Evolutionary conservation across 2,888 invertebrate genomes (phyloP).

Genomic region (Machimus atricapillus): DNA sequence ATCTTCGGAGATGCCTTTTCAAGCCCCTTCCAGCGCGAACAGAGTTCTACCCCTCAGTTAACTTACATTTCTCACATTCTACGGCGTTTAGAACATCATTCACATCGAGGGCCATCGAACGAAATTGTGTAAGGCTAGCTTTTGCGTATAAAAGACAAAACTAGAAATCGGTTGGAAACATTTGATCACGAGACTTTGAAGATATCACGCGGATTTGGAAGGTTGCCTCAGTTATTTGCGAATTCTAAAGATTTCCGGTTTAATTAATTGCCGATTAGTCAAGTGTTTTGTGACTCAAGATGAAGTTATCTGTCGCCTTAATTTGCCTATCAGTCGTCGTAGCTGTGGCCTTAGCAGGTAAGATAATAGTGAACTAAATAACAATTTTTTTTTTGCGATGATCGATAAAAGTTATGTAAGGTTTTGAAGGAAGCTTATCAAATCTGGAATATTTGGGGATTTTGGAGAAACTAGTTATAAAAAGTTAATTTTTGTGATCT

Average conservation of each 20-base stretch:
- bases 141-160: slow-evolving; percentile 27
- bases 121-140: neutral
- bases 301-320: slow-evolving; percentile 35
- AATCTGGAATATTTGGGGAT: neutral
- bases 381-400: neutral
- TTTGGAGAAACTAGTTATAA: neutral
- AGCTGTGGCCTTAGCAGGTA: slow-evolving; percentile 36
- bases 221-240: neutral
- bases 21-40: neutral
- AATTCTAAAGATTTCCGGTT: slow-evolving; percentile 9
- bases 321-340: slow-evolving; percentile 26
- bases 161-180: neutral
- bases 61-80: neutral
- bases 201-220: neutral
- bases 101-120: neutral
- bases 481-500: neutral
- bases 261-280: neutral
- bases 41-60: neutral
- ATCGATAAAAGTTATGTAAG: neutral
- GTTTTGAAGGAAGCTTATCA: neutral
- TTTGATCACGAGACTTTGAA: slow-evolving; percentile 9
- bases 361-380: neutral
- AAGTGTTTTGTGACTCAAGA: neutral
- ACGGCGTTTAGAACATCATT: neutral
- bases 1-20: neutral